These are phyloP conservation scores for Chloroclystis v-ata DNA, from an alignment of 2,888 invertebrate species.

Conservation along the genomic window DNA sequence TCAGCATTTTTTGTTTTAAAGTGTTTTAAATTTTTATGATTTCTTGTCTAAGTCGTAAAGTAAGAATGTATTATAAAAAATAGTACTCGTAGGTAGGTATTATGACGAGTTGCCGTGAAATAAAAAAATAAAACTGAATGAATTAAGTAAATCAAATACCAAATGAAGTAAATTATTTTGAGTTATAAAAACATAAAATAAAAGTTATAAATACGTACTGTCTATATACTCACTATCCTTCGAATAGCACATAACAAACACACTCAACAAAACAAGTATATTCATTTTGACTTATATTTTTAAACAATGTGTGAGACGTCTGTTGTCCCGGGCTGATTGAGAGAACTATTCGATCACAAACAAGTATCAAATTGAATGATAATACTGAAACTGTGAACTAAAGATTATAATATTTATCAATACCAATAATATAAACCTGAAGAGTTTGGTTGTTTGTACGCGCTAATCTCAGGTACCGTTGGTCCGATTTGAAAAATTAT, in stretches of 20 bases:
- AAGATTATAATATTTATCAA: background rate
- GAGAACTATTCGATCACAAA: background rate
- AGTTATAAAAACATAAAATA: background rate
- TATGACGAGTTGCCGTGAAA: too few relatives aligned
- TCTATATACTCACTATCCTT: constrained; percentile 3
- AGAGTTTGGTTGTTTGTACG: too few relatives aligned
- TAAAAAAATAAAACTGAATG: too few relatives aligned
- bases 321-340: background rate
- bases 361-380: background rate
- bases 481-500: too few relatives aligned
- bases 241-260: background rate
- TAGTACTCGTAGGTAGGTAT: too few relatives aligned
- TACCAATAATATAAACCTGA: background rate
- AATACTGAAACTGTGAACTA: background rate
- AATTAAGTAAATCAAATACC: too few relatives aligned
- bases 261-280: background rate
- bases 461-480: too few relatives aligned
- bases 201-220: background rate
- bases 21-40: too few relatives aligned
- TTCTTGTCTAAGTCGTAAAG: too few relatives aligned
- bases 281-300: background rate
- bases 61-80: too few relatives aligned
- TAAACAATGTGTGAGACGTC: background rate
- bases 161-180: too few relatives aligned
- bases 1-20: too few relatives aligned